phyloP scores from a whole-genome alignment of 1,140 invertebrate species.

The Cydia strobilella region DNA sequence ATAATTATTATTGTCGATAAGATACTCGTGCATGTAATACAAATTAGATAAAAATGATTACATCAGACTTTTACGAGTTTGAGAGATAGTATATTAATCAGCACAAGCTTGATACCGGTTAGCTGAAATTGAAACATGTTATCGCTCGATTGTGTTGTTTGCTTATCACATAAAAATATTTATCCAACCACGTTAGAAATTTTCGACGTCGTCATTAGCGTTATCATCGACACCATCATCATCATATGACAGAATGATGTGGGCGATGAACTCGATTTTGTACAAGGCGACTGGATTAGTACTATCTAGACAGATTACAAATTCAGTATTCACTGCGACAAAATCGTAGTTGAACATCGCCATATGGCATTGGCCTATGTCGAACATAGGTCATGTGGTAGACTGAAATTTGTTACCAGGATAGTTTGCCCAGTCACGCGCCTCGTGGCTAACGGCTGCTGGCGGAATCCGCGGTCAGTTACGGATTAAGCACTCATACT shows the following conservation, averaged over 20 bases:
- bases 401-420: not conserved
- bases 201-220: not conserved
- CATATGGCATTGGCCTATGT: no score
- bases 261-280: not conserved
- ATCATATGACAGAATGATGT: no score
- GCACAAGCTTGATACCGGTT: not conserved
- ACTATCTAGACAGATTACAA: no score
- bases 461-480: not conserved
- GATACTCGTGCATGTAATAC: not conserved
- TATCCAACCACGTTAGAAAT: not conserved
- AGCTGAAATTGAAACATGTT: conserved; percentile 8
- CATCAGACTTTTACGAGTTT: not conserved
- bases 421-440: not conserved
- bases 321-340: no score
- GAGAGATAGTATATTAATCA: not conserved
- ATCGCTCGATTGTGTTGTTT: conserved; percentile 9
- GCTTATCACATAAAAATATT: conserved; percentile 15
- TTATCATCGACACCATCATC: not conserved
- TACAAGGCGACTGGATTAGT: not conserved
- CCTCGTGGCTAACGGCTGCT: not conserved
- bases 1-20: not conserved
- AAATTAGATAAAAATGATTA: not conserved
- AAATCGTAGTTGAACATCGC: no score
- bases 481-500: not conserved
- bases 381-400: not conserved